A percentile compares a stretch with the other conserved stretches of the same genome.
phyloP scores from a whole-genome alignment of 2,113 vertebrate species.

The Haemorhous mexicanus region DNA sequence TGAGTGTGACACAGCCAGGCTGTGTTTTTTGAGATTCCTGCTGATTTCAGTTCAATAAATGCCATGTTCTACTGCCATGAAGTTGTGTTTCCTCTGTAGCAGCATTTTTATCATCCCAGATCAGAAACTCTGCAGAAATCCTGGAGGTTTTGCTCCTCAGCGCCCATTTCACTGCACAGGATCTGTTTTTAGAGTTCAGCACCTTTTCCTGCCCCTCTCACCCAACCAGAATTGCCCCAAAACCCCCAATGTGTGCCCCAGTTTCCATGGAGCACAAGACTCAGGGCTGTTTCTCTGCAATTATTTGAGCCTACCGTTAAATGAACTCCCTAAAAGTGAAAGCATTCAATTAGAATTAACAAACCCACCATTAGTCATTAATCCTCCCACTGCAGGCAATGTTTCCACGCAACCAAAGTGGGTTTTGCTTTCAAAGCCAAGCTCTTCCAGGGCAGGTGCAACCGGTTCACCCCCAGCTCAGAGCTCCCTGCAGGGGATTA shows the following conservation, averaged over 20 bases:
- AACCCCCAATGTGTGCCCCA: accelerated
- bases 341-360: neutral
- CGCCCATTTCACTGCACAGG: neutral
- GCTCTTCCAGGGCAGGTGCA: neutral
- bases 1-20: neutral
- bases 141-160: neutral
- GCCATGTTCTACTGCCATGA: accelerated
- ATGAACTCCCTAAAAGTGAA: neutral
- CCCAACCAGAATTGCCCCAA: neutral
- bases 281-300: neutral
- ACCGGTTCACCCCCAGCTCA: neutral
- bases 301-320: neutral
- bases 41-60: neutral
- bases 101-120: neutral
- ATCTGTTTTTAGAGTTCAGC: neutral
- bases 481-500: neutral
- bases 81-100: neutral
- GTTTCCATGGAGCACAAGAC: neutral
- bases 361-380: neutral
- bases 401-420: neutral
- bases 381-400: neutral
- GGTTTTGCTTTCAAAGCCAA: neutral
- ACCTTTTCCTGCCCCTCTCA: neutral
- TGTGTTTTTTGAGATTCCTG: neutral
- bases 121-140: neutral